Percentiles rank a stretch among this genome's conserved stretches.
These are phyloP conservation scores for Aleiodes leptofemur DNA, from an alignment of 2,888 invertebrate species.

Conservation along the genomic window DNA sequence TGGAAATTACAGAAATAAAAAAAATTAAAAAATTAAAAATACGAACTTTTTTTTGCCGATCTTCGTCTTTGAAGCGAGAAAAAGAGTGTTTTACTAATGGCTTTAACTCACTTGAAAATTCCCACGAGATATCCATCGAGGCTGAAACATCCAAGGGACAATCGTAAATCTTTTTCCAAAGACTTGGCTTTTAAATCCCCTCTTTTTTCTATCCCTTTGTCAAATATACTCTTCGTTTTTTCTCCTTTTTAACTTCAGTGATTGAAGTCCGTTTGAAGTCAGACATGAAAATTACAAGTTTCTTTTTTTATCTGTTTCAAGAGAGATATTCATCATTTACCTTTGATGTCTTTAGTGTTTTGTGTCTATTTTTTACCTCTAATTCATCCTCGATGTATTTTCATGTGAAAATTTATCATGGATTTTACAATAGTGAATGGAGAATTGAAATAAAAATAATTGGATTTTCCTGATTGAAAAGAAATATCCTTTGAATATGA, in stretches of 20 bases:
- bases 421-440: no score
- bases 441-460: no score
- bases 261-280: slow-evolving; percentile 44
- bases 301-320: background rate
- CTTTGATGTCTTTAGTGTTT: no score
- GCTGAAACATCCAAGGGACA: slow-evolving; percentile 31
- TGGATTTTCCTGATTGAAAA: no score
- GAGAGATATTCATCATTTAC: no score
- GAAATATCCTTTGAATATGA: no score
- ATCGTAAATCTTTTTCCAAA: slow-evolving; percentile 41
- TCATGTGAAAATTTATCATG: no score
- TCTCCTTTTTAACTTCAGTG: slow-evolving; percentile 16
- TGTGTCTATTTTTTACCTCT: no score
- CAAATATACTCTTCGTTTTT: background rate
- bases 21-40: no score
- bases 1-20: no score
- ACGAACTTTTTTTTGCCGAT: no score
- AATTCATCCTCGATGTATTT: no score
- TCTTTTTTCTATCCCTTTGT: slow-evolving; percentile 20
- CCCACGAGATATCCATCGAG: slow-evolving; percentile 33
- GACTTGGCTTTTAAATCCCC: slow-evolving; percentile 18
- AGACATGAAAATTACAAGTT: slow-evolving; percentile 35
- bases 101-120: slow-evolving; percentile 9
- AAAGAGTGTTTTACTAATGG: background rate
- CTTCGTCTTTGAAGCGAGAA: background rate